Evolutionary conservation across 2,113 vertebrate genomes (phyloP).

Genomic region (Porphyrio hochstetteri): DNA sequence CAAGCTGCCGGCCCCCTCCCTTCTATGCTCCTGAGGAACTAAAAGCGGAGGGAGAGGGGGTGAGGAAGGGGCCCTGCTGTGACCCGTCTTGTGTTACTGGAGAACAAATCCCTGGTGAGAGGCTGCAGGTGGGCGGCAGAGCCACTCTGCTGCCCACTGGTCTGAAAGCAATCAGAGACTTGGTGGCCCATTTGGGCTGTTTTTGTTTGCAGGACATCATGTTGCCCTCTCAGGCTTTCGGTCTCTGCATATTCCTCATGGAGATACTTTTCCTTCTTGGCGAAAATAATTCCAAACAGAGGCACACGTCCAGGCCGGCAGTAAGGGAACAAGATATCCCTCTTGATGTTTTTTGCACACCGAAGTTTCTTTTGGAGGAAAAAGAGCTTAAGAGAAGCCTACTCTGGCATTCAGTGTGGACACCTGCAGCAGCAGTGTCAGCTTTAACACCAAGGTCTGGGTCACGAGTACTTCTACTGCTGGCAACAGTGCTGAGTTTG

Average conservation of each 20-base stretch:
- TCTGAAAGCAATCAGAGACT: fast-evolving
- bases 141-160: background rate
- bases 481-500: background rate
- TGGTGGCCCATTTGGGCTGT: fast-evolving
- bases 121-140: fast-evolving
- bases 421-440: background rate
- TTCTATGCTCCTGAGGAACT: background rate
- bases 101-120: background rate
- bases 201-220: fast-evolving
- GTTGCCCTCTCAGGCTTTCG: background rate
- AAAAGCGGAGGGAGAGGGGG: background rate
- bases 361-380: background rate
- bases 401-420: background rate
- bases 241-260: background rate
- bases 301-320: fast-evolving
- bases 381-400: background rate
- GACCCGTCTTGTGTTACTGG: fast-evolving
- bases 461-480: background rate
- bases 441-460: background rate
- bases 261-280: background rate
- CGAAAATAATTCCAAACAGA: background rate
- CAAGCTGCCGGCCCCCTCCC: background rate
- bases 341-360: background rate
- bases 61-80: background rate
- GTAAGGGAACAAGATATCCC: background rate